Evolutionary conservation across 2,888 invertebrate genomes (phyloP).

Genomic region (Xanthia icteritia): DNA sequence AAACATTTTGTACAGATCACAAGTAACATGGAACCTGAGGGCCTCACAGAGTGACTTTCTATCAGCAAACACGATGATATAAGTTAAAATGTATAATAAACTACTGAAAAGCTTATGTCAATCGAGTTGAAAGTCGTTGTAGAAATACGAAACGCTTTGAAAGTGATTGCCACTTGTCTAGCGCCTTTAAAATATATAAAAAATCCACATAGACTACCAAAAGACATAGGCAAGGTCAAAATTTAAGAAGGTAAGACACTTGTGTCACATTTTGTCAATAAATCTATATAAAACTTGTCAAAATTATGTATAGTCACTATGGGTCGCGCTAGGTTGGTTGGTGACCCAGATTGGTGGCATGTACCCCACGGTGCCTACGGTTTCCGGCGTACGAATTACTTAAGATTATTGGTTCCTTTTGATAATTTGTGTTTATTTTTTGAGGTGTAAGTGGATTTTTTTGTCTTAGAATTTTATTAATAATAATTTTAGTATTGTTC

Average conservation of each 20-base stretch:
- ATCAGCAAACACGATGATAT: not conserved
- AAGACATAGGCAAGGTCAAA: not conserved
- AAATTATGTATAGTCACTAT: conserved; percentile 1
- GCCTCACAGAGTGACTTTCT: not conserved
- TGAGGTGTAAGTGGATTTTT: too few relatives aligned
- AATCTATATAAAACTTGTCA: not conserved
- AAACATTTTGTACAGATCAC: not conserved
- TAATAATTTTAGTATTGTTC: too few relatives aligned
- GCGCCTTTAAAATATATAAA: not conserved
- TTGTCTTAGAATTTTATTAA: too few relatives aligned
- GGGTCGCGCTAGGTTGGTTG: not conserved
- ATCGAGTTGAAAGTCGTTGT: not conserved
- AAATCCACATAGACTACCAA: not conserved
- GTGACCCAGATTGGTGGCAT: conserved; percentile 35
- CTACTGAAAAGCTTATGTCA: not conserved
- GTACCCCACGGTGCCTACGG: conserved; percentile 20
- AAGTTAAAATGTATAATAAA: not conserved
- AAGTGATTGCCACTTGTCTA: not conserved
- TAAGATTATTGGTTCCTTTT: conserved; percentile 24
- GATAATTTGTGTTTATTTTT: not conserved
- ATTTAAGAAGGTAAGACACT: not conserved
- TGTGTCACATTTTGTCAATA: not conserved
- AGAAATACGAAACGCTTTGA: too few relatives aligned
- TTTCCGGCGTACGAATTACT: conserved; percentile 23
- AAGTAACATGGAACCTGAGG: not conserved